Evolutionary conservation across 1,140 invertebrate genomes (phyloP).

Genomic region (Cylas formicarius): DNA sequence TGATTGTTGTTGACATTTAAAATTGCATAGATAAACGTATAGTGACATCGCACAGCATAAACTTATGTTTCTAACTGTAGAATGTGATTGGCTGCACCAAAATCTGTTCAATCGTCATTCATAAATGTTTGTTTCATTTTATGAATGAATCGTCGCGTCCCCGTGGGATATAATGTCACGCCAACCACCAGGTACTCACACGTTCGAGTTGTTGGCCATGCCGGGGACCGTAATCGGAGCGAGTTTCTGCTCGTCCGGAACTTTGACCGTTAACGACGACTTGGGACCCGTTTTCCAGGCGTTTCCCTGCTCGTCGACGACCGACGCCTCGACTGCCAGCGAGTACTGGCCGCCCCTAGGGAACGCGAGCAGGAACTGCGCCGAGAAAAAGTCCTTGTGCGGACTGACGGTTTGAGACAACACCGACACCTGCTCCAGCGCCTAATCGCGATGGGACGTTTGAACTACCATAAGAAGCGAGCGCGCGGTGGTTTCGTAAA

Average conservation of each 20-base stretch:
- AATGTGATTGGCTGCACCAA: no score
- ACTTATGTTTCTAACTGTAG: no score
- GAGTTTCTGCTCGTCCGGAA: constrained; percentile 57
- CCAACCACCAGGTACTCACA: constrained; percentile 30
- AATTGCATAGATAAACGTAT: no score
- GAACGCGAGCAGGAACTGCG: constrained; percentile 65
- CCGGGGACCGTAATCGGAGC: constrained; percentile 39
- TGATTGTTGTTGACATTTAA: no score
- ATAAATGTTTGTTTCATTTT: no score
- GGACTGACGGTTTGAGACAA: constrained; percentile 57
- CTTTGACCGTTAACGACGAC: constrained; percentile 59
- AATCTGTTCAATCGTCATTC: not conserved
- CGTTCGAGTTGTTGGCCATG: constrained; percentile 36
- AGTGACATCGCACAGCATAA: no score
- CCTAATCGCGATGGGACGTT: no score
- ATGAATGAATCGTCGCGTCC: not conserved
- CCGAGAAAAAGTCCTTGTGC: constrained; percentile 76
- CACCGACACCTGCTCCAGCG: constrained; percentile 33
- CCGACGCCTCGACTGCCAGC: constrained; percentile 61
- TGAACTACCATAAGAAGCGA: no score
- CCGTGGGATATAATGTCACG: not conserved
- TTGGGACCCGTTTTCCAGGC: constrained; percentile 70
- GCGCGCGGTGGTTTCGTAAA: no score
- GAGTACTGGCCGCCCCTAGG: constrained; percentile 51
- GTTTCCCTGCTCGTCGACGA: constrained; percentile 63